Evolutionary conservation across 2,797 vertebrate species (phyloP).

Genomic region (Taenioides sp.): DNA sequence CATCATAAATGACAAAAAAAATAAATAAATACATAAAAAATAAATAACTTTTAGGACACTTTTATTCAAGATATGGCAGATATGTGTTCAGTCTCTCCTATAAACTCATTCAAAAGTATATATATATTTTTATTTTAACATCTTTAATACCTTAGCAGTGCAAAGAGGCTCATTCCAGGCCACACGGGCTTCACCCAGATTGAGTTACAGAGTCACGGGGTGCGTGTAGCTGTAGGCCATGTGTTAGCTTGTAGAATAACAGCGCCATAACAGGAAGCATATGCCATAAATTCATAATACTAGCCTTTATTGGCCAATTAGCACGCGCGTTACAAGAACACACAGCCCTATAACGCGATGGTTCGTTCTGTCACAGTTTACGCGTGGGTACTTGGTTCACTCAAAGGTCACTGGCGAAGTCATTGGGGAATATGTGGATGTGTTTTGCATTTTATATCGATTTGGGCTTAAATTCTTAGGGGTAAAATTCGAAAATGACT

Average conservation of each 20-base stretch:
- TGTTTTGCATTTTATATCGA: background rate
- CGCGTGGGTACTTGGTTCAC: background rate
- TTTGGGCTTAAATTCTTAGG: background rate
- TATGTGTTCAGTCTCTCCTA: background rate
- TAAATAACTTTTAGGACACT: background rate
- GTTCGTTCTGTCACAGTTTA: background rate
- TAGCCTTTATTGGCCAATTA: background rate
- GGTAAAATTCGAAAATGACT: background rate
- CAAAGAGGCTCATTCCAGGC: background rate
- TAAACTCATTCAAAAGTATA: background rate
- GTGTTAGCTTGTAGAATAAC: background rate
- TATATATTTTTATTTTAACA: too few species aligned
- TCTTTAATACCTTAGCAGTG: too few species aligned
- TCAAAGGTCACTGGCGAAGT: background rate
- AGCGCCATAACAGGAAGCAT: constrained; percentile 7
- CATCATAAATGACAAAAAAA: too few species aligned
- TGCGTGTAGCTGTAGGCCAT: background rate
- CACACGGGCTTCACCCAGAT: background rate
- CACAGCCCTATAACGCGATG: background rate
- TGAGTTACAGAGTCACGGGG: background rate
- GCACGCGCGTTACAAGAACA: background rate
- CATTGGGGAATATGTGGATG: background rate
- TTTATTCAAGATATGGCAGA: background rate
- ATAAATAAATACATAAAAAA: too few species aligned
- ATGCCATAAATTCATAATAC: constrained; percentile 2